Evolutionary conservation across 1,140 invertebrate species (phyloP), one percentile per base, ranked within the genome.

Genomic region (Elymnias hypermnestra): DNA sequence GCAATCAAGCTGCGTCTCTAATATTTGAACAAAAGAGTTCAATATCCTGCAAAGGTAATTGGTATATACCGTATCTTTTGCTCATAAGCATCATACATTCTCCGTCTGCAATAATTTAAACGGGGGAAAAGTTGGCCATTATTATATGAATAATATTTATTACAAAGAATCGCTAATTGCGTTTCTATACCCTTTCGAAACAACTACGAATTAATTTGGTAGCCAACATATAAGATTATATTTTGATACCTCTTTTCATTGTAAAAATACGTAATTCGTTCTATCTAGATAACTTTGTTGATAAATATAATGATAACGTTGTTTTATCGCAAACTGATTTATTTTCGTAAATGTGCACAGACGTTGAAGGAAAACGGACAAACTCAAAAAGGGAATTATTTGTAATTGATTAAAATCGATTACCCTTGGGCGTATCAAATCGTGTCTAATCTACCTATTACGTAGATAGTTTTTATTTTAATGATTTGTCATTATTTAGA

Each of bases 31-130:
- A 31, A 45, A 31, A 37, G 14, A 26, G 51, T 53, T 53, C 39
- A 48, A 43, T 53, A 53, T 53, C 39, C 39, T 39, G 12, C 47
- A 45, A 53, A 43, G 5, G 23, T 42, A 18, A 21, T 39, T 36
- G n/a, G n/a, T n/a, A 21, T 21, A 18, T 36, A 22, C 40, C 15
- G 19, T 33, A 10, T 35, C 18, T 21, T n/a, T 31, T 8, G 10
- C 31, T 44, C 10, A 31, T 35, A 52, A 45, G 12, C 28, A 21
- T 29, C 21, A 41, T 39, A 45, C 29, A 33, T 33, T 17, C 38
- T 12, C 48, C 33, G 33, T 44, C 29, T 26, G 9, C 33, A 10
- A 36, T 41, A 31, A 31, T 55, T 55, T 25, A 29, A 50, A 50
- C 43, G 29, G 40, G 38, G 41, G 38, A 50, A 54, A 55, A 50